Evolutionary conservation across 2,888 invertebrate genomes (phyloP).

Genomic region (Campoplex nolae): DNA sequence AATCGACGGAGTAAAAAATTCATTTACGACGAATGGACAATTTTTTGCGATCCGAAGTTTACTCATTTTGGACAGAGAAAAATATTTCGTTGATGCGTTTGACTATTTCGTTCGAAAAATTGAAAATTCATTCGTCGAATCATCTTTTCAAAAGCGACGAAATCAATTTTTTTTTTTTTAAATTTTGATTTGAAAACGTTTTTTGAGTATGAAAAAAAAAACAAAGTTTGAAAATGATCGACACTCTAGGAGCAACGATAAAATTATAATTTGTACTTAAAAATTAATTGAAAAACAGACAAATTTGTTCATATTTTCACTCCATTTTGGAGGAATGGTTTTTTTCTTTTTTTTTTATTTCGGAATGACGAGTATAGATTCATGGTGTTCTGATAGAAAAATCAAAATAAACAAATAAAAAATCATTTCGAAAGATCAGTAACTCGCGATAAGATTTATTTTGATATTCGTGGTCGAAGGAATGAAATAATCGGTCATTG

Average conservation of each 20-base stretch:
- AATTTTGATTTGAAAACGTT: too few relatives aligned
- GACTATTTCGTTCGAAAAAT: not conserved
- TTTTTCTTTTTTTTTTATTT: too few relatives aligned
- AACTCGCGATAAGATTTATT: not conserved
- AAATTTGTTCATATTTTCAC: too few relatives aligned
- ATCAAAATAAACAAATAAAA: not conserved
- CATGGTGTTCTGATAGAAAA: not conserved
- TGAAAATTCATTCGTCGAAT: not conserved
- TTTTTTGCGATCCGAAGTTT: not conserved
- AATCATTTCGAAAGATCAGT: not conserved
- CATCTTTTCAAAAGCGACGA: not conserved
- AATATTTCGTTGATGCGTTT: not conserved
- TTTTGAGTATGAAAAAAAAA: not conserved
- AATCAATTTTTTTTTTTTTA: not conserved
- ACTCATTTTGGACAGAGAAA: not conserved
- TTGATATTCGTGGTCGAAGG: not conserved
- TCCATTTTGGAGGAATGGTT: too few relatives aligned
- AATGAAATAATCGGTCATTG: conserved; percentile 13
- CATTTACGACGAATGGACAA: not conserved
- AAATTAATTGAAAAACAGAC: too few relatives aligned
- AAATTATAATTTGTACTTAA: too few relatives aligned
- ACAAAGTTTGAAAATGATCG: not conserved
- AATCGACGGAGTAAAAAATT: not conserved
- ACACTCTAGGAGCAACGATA: not conserved
- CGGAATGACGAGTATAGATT: too few relatives aligned